Conservation (phyloP, 1,140 invertebrate species). For the Cydia strobilella region DNA sequence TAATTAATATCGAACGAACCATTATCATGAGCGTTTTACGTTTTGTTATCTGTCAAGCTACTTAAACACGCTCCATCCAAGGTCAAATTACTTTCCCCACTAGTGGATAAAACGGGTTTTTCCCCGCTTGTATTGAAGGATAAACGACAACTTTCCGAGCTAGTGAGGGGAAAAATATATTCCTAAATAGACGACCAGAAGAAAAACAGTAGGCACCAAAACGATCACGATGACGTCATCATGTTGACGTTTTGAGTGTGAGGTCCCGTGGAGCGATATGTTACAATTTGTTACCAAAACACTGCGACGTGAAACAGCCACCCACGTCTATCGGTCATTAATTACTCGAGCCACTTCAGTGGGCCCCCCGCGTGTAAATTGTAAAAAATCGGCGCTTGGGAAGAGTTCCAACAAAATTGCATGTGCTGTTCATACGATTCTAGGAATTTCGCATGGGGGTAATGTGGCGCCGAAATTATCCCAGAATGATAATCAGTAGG, state of each 20-base stretch:
- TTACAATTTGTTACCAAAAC: constrained; percentile 77
- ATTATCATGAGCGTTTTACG: too few species aligned
- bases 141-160: too few species aligned
- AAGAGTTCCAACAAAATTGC: constrained; percentile 8
- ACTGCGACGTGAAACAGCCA: constrained; percentile 66
- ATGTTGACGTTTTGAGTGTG: constrained; percentile 63
- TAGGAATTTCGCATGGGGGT: constrained; percentile 1
- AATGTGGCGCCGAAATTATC: neutral
- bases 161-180: too few species aligned
- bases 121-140: too few species aligned
- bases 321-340: constrained; percentile 68
- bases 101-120: too few species aligned
- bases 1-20: too few species aligned
- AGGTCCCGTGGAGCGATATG: constrained; percentile 66
- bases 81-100: too few species aligned
- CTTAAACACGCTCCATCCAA: too few species aligned
- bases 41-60: too few species aligned
- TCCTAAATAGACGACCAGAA: too few species aligned
- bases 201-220: neutral
- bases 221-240: constrained; percentile 57
- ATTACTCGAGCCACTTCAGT: constrained; percentile 70
- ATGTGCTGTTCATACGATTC: neutral
- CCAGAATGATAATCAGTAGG: neutral
- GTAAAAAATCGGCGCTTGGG: constrained; percentile 49
- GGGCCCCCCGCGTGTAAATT: constrained; percentile 62